These are phyloP conservation scores for Psephotus haematonotus DNA, from an alignment of 2,113 vertebrate genomes.

Conservation along the genomic window DNA sequence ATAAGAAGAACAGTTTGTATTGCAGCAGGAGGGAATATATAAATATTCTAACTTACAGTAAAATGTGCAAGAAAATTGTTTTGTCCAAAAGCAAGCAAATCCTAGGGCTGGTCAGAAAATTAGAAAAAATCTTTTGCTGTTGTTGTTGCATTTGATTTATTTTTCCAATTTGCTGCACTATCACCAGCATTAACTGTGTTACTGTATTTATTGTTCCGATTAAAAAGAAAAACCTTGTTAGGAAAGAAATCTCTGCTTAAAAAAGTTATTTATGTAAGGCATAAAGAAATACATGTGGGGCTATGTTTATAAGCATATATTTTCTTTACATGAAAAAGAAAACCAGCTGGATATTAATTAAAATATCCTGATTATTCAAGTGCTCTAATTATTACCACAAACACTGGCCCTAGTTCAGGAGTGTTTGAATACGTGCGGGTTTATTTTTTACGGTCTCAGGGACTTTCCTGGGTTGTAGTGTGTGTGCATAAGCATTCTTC, in stretches of 20 bases:
- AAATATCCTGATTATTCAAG: neutral
- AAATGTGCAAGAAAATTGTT: neutral
- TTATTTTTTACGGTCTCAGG: neutral
- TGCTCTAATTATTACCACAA: neutral
- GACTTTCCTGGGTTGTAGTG: neutral
- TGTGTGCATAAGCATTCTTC: neutral
- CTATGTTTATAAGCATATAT: neutral
- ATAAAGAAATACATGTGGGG: neutral
- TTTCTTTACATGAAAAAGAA: neutral
- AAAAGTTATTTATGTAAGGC: neutral
- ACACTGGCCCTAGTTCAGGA: neutral
- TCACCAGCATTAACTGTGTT: neutral
- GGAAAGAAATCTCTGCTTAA: neutral
- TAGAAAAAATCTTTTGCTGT: neutral
- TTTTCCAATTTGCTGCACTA: neutral
- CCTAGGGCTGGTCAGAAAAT: neutral
- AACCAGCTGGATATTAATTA: conserved; percentile 2
- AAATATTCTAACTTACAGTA: neutral
- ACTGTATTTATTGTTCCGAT: neutral
- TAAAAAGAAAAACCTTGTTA: neutral
- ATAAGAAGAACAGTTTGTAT: neutral
- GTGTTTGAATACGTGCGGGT: neutral
- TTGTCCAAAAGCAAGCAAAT: neutral
- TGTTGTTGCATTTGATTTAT: neutral
- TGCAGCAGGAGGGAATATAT: neutral